Percentiles rank a stretch among this genome's conserved stretches.
Conservation (phyloP, 1,140 invertebrate species). For the Zaprionus capensis region DNA sequence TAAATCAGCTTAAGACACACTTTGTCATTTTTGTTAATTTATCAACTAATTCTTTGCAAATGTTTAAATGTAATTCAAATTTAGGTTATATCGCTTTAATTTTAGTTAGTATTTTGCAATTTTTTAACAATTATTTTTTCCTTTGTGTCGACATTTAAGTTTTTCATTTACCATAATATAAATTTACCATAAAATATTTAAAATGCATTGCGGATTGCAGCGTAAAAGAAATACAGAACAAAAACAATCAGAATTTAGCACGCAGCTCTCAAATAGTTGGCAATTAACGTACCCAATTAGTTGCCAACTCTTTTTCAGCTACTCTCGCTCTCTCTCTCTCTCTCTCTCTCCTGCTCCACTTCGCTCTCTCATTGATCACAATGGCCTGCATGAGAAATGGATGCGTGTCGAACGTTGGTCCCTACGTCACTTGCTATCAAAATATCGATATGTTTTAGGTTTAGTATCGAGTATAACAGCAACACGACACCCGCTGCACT, state of each 20-base stretch:
- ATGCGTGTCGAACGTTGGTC: background rate
- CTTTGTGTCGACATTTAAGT: too few species aligned
- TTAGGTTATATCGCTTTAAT: background rate
- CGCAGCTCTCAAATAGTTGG: background rate
- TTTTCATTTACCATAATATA: too few species aligned
- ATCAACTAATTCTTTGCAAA: background rate
- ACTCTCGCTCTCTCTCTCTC: background rate
- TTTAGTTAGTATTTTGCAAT: background rate
- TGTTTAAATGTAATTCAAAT: background rate
- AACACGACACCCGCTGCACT: background rate
- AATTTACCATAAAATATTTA: too few species aligned
- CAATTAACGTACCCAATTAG: background rate
- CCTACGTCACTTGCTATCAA: background rate
- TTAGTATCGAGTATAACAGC: background rate
- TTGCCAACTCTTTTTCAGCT: conserved; percentile 3
- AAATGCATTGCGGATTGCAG: too few species aligned
- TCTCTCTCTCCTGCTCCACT: background rate
- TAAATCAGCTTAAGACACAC: background rate
- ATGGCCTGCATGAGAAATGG: background rate
- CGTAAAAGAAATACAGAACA: too few species aligned
- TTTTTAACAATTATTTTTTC: too few species aligned
- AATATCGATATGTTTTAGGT: background rate
- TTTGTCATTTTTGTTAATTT: background rate
- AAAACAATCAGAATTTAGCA: background rate
- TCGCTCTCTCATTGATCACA: background rate